Percentiles rank a stretch among this genome's conserved stretches.
phyloP scores from a whole-genome alignment of 1,140 invertebrate species.

The Drosophila pectinifera region DNA sequence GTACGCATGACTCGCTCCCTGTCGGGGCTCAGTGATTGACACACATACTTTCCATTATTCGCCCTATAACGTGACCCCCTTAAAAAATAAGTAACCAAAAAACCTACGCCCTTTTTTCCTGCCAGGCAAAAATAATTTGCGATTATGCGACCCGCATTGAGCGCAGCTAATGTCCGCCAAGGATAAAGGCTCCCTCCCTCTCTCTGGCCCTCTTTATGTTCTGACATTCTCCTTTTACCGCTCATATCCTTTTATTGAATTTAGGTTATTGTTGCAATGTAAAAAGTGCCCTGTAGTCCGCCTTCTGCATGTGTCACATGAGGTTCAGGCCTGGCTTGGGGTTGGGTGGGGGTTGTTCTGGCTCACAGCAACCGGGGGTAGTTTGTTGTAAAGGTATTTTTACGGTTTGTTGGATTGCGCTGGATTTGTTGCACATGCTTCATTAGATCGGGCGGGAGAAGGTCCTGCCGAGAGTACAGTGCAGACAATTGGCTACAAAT shows the following conservation, averaged over 20 bases:
- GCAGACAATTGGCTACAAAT: slow-evolving; percentile 22
- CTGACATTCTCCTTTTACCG: slow-evolving; percentile 47
- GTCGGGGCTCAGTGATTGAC: slow-evolving; percentile 68
- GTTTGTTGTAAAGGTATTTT: slow-evolving; percentile 67
- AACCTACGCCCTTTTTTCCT: slow-evolving; percentile 38
- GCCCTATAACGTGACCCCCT: slow-evolving; percentile 55
- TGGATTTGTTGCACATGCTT: slow-evolving; percentile 61
- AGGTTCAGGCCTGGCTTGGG: slow-evolving; percentile 7
- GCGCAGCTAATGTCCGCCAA: slow-evolving; percentile 64
- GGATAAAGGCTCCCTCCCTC: slow-evolving; percentile 41
- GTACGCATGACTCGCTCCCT: slow-evolving; percentile 67
- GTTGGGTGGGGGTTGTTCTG: slow-evolving; percentile 15
- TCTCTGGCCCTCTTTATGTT: slow-evolving; percentile 14
- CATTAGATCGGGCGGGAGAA: slow-evolving; percentile 54
- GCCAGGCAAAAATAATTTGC: slow-evolving; percentile 64
- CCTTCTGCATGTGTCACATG: slow-evolving; percentile 66
- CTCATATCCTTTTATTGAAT: slow-evolving; percentile 73
- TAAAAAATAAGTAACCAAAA: slow-evolving; percentile 33
- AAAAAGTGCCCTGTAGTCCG: slow-evolving; percentile 22
- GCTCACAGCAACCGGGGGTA: slow-evolving; percentile 27
- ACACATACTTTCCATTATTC: slow-evolving; percentile 77
- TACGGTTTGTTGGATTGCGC: slow-evolving; percentile 65
- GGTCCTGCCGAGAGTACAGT: slow-evolving; percentile 8
- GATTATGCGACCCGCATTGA: slow-evolving; percentile 70
- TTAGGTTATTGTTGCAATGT: slow-evolving; percentile 74